These are phyloP conservation scores for Agrochola litura DNA, from an alignment of 2,888 invertebrate species.

Conservation along the genomic window DNA sequence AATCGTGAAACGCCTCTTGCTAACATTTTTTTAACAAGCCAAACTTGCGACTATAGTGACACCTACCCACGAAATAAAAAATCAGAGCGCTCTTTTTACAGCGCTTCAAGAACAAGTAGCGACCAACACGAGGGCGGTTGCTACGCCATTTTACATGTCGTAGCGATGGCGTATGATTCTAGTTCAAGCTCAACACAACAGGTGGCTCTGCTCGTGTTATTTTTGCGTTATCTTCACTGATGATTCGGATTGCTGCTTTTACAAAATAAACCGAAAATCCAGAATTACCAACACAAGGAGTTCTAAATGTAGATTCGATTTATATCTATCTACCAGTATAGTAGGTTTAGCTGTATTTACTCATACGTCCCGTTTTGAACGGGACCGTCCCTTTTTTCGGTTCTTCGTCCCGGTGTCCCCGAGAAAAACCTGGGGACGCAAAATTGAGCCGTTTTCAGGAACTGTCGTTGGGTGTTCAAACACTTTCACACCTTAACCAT, in stretches of 20 bases:
- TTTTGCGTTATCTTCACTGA: neutral
- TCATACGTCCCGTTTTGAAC: neutral
- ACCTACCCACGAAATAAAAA: constrained; percentile 23
- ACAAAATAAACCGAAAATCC: neutral
- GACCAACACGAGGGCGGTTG: neutral
- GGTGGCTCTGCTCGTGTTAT: constrained; percentile 39
- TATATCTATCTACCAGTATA: neutral
- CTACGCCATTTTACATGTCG: neutral
- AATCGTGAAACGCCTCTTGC: neutral
- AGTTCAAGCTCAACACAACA: constrained; percentile 37
- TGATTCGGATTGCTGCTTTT: neutral
- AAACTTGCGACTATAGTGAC: constrained; percentile 36
- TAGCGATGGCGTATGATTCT: constrained; percentile 2
- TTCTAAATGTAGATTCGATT: neutral
- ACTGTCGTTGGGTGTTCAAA: no score
- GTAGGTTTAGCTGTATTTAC: neutral
- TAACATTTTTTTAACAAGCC: neutral
- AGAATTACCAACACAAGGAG: no score
- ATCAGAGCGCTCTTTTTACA: neutral
- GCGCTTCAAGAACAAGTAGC: neutral
- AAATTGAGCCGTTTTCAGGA: no score
- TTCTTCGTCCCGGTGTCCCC: no score
- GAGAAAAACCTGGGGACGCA: no score
- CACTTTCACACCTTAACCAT: no score
- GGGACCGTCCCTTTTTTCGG: no score